These are phyloP conservation scores for Pipistrellus nathusii DNA, from an alignment of 2,797 vertebrate species.

Conservation along the genomic window DNA sequence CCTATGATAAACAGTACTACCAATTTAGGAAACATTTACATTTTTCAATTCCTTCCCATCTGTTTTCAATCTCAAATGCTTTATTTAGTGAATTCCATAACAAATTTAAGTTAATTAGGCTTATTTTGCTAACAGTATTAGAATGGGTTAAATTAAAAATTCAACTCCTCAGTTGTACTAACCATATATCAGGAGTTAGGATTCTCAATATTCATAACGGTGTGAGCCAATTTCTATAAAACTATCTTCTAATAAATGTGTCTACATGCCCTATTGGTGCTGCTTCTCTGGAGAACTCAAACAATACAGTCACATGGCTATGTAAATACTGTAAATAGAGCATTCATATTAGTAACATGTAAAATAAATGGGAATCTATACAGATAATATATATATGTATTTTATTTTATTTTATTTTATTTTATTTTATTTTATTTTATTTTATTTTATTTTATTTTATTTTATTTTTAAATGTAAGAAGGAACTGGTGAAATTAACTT, in stretches of 20 bases:
- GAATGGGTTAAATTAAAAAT: background rate
- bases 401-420: no score
- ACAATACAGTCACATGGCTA: background rate
- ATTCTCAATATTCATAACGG: background rate
- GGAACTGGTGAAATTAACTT: no score
- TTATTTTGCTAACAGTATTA: background rate
- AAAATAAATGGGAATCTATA: conserved; percentile 19
- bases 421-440: no score
- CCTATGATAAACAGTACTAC: background rate
- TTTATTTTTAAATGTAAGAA: no score
- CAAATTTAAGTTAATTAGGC: conserved; percentile 34
- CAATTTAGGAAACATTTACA: conserved; percentile 20
- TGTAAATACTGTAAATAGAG: conserved; percentile 9
- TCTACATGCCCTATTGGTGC: background rate
- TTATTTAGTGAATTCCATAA: background rate
- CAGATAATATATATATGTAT: background rate
- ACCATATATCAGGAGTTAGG: background rate
- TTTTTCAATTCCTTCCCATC: background rate
- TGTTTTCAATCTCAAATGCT: background rate
- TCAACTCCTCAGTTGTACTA: background rate
- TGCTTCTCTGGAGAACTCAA: background rate
- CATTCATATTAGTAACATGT: background rate
- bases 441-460: no score
- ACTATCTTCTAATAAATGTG: background rate
- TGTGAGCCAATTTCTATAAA: background rate